phyloP scores from a whole-genome alignment of 2,797 vertebrate species.

The Scleropages formosus region DNA sequence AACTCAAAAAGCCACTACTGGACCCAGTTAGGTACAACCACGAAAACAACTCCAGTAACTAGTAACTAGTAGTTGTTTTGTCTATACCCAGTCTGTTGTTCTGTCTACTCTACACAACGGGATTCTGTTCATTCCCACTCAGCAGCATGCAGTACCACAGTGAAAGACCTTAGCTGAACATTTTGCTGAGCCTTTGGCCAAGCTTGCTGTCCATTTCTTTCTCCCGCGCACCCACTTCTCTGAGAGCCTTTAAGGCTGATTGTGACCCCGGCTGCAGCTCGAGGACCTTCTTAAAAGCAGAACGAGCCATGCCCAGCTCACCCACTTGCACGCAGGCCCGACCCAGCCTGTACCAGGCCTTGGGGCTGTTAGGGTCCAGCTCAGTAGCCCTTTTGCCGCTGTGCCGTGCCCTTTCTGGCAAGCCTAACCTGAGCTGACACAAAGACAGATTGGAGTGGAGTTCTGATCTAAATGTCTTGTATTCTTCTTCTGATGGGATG shows the following conservation, averaged over 20 bases:
- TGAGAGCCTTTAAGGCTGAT: slow-evolving; percentile 75
- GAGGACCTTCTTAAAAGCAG: slow-evolving; percentile 73
- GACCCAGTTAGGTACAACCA: too few relatives aligned
- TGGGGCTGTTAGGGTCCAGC: slow-evolving; percentile 70
- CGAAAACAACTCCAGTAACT: too few relatives aligned
- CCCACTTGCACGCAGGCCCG: slow-evolving; percentile 76
- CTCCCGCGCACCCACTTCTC: slow-evolving; percentile 67
- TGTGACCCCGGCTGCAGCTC: slow-evolving; percentile 76
- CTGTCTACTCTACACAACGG: not conserved
- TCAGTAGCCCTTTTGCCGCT: slow-evolving; percentile 74
- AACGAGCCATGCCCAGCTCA: slow-evolving; percentile 74
- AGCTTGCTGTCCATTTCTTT: slow-evolving; percentile 72
- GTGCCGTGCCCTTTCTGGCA: slow-evolving; percentile 67
- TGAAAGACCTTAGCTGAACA: slow-evolving; percentile 72
- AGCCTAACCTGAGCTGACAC: slow-evolving; percentile 80
- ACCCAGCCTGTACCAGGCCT: slow-evolving; percentile 83
- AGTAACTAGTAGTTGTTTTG: too few relatives aligned
- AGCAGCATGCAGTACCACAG: not conserved
- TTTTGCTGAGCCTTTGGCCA: slow-evolving; percentile 81
- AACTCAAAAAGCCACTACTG: too few relatives aligned
- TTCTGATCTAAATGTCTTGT: slow-evolving; percentile 63
- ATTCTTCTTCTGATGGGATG: slow-evolving; percentile 53
- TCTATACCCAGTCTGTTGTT: too few relatives aligned
- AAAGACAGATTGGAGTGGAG: slow-evolving; percentile 85
- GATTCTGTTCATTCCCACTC: not conserved